Percentiles rank a stretch among this genome's conserved stretches.
phyloP scores from a whole-genome alignment of 1,140 invertebrate genomes.

The Halyomorpha halys region DNA sequence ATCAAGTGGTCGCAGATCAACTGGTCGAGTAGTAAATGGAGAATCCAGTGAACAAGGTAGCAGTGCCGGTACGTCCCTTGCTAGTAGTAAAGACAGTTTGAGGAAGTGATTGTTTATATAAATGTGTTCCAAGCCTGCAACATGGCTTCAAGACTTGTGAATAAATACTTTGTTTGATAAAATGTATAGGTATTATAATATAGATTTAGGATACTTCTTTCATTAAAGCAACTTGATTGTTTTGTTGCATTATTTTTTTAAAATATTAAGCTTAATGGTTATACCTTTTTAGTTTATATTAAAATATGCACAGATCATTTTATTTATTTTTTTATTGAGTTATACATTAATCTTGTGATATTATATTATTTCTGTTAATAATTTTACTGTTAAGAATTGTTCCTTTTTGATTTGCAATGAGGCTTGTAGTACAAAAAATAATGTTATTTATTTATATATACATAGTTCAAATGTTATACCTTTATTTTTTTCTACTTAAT shows the following conservation, averaged over 20 bases:
- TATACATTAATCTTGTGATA: no score
- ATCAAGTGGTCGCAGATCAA: conserved; percentile 29
- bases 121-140: conserved; percentile 18
- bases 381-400: no score
- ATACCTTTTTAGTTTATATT: no score
- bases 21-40: conserved; percentile 30
- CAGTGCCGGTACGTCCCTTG: conserved; percentile 43
- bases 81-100: conserved; percentile 46
- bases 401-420: no score
- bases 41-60: conserved; percentile 32
- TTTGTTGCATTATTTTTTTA: conserved; percentile 15
- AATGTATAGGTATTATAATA: conserved; percentile 10
- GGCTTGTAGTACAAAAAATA: no score
- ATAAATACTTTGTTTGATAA: conserved; percentile 14
- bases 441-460: no score
- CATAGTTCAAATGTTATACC: no score
- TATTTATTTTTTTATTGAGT: no score
- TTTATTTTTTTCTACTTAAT: no score
- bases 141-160: conserved; percentile 13
- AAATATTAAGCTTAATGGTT: conserved; percentile 2
- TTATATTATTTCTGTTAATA: no score
- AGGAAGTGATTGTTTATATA: conserved; percentile 37
- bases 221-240: background rate
- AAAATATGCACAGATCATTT: no score
- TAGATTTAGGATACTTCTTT: conserved; percentile 1